These are phyloP conservation scores for Mus pahari DNA, from an alignment of 2,113 vertebrate species.

Conservation along the genomic window DNA sequence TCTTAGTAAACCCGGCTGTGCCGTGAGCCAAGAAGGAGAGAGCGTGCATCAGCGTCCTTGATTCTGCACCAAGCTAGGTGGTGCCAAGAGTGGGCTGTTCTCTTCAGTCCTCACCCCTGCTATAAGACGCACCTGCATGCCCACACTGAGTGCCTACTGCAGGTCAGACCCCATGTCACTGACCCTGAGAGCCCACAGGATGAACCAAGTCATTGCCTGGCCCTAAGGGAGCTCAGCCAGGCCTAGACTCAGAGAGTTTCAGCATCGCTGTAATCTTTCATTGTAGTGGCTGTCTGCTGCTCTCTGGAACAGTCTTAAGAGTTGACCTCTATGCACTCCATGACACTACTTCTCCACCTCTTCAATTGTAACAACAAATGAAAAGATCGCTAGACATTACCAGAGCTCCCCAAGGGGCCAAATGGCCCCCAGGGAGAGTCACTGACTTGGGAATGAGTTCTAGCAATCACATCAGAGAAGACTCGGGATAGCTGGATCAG, in stretches of 20 bases:
- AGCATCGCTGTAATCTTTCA: too few species aligned
- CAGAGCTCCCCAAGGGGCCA: too few species aligned
- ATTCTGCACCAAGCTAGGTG: neutral
- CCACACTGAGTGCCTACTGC: neutral
- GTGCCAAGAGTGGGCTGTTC: neutral
- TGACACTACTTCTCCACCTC: neutral
- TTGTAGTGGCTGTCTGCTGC: neutral
- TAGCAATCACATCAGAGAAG: neutral
- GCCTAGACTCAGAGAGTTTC: neutral
- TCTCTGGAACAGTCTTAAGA: neutral
- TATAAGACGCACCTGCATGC: neutral
- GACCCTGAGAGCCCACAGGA: neutral
- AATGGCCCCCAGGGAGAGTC: neutral
- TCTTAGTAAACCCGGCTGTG: neutral
- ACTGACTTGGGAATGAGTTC: neutral
- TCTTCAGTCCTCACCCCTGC: too few species aligned
- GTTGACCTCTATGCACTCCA: neutral
- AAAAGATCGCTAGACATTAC: neutral
- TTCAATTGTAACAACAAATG: neutral
- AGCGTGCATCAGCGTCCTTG: fast-evolving
- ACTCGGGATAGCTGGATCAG: neutral
- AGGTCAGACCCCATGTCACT: neutral
- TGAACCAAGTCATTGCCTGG: neutral
- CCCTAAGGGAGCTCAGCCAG: neutral
- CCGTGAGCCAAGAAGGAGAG: too few species aligned